These are phyloP conservation scores for Eurypyga helias DNA, from an alignment of 2,113 vertebrate genomes.

Conservation along the genomic window DNA sequence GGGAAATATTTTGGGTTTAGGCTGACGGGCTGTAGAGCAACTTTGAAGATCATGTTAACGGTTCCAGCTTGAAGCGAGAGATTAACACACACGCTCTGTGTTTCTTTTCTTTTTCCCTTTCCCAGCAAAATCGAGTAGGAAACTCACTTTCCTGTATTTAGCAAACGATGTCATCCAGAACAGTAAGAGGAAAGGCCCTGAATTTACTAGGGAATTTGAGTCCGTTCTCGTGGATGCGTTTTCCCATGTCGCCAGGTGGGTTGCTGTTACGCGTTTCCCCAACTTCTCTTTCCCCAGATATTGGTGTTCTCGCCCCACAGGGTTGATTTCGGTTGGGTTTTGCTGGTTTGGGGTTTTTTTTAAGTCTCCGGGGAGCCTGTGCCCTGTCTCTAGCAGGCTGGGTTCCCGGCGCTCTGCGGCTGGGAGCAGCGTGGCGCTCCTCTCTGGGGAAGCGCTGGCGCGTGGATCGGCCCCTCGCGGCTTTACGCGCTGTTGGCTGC, in stretches of 20 bases:
- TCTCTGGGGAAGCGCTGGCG: not conserved
- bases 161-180: conserved; percentile 99
- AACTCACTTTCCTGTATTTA: conserved; percentile 95
- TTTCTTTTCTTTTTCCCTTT: not conserved
- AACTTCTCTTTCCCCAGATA: not conserved
- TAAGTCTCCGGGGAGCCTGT: fast-evolving
- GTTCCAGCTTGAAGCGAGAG: not conserved
- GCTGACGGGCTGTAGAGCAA: not conserved
- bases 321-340: not conserved
- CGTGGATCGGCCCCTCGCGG: not conserved
- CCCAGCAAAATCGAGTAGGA: conserved; percentile 91
- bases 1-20: not conserved
- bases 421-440: not conserved
- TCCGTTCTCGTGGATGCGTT: conserved; percentile 95
- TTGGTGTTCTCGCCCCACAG: not conserved
- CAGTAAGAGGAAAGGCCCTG: conserved; percentile 98
- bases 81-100: not conserved
- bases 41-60: not conserved
- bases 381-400: fast-evolving
- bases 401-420: not conserved
- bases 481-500: fast-evolving
- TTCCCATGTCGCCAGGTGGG: conserved; percentile 95
- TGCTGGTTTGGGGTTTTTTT: not conserved
- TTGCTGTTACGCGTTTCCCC: not conserved
- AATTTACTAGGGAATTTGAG: conserved; percentile 96